These are phyloP conservation scores for Sebastes jordani DNA, from an alignment of 2,797 vertebrate species.

Conservation along the genomic window DNA sequence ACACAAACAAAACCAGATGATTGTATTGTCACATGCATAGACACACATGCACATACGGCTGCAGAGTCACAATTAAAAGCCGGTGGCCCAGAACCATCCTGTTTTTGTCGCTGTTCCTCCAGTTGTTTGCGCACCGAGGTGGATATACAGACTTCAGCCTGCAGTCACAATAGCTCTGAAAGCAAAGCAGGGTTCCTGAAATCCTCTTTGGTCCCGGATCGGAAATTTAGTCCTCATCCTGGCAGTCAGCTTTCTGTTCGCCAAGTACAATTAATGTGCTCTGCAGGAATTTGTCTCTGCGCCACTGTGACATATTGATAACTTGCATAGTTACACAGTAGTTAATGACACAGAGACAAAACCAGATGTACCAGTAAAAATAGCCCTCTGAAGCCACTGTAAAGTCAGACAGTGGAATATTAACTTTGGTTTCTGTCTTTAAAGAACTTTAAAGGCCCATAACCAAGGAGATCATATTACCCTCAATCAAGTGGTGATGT, in stretches of 20 bases:
- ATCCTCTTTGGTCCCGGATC: not conserved
- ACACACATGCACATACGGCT: constrained; percentile 48
- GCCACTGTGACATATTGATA: constrained; percentile 19
- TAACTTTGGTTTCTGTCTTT: not conserved
- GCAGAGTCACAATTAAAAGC: constrained; percentile 25
- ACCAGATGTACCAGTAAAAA: constrained; percentile 25
- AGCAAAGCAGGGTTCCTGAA: not conserved
- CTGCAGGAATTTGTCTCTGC: constrained; percentile 22
- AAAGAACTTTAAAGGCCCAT: not conserved
- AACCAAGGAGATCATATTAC: not conserved
- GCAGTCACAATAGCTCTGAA: constrained; percentile 9
- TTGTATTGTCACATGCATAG: constrained; percentile 36
- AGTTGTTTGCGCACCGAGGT: constrained; percentile 59
- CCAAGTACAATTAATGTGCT: constrained; percentile 3
- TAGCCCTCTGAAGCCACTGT: not conserved
- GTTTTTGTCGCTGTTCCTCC: constrained; percentile 78
- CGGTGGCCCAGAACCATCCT: constrained; percentile 70
- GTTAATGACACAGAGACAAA: constrained; percentile 8
- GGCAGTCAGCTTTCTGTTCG: not conserved
- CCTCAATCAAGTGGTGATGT: not conserved
- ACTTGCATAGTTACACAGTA: not conserved
- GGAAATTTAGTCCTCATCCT: constrained; percentile 1
- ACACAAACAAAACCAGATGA: constrained; percentile 39
- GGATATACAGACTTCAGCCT: not conserved
- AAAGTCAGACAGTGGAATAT: not conserved